These are phyloP conservation scores for Thereva unica DNA, from an alignment of 2,888 invertebrate genomes.

Conservation along the genomic window DNA sequence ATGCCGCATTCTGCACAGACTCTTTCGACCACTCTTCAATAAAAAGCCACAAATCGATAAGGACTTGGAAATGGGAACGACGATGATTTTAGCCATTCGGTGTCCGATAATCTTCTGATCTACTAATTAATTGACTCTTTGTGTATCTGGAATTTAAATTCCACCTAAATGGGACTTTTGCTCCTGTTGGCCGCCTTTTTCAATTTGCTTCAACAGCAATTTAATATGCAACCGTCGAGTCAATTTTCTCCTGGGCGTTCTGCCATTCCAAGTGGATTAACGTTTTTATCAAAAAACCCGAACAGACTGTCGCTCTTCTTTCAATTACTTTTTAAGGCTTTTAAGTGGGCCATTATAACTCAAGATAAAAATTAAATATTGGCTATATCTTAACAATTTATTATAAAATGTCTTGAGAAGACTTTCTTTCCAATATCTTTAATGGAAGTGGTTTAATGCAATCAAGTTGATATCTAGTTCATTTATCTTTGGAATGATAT, in stretches of 20 bases:
- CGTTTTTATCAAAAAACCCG: too few relatives aligned
- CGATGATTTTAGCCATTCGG: slow-evolving; percentile 19
- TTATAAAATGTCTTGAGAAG: too few relatives aligned
- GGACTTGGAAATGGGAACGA: slow-evolving; percentile 11
- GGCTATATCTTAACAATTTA: too few relatives aligned
- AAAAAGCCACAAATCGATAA: slow-evolving; percentile 19
- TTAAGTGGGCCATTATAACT: too few relatives aligned
- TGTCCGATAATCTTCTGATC: slow-evolving; percentile 55
- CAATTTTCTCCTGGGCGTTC: background rate
- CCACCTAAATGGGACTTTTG: slow-evolving; percentile 20
- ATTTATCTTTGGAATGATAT: too few relatives aligned
- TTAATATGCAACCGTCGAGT: slow-evolving; percentile 1
- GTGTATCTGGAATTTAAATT: slow-evolving; percentile 46
- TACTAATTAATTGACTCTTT: slow-evolving; percentile 60
- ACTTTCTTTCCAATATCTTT: too few relatives aligned
- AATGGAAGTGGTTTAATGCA: too few relatives aligned
- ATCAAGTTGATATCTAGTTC: too few relatives aligned
- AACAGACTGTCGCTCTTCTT: too few relatives aligned
- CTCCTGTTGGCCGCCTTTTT: slow-evolving; percentile 28
- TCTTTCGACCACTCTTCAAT: slow-evolving; percentile 17
- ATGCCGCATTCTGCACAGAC: slow-evolving; percentile 3
- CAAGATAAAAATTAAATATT: too few relatives aligned
- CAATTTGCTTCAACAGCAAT: slow-evolving; percentile 19
- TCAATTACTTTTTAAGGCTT: too few relatives aligned
- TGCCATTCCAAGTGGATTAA: too few relatives aligned